Conservation (phyloP, 2,888 invertebrate species). For the Crepidodera aurea region DNA sequence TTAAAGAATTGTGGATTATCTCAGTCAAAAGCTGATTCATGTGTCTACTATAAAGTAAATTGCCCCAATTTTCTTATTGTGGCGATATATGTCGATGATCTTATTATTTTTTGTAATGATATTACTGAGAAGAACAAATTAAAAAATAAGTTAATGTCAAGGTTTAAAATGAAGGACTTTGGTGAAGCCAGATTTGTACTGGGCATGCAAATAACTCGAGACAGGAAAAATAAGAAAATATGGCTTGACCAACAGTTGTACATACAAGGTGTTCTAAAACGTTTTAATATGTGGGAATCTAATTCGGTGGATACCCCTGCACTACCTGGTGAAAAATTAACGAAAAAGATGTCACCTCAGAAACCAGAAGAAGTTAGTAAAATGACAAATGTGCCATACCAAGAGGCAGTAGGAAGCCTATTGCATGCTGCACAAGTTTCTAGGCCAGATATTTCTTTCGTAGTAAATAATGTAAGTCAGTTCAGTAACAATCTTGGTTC, state of each 20-base stretch:
- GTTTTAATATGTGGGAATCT: conserved; percentile 9
- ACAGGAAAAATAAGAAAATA: conserved; percentile 13
- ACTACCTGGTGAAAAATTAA: neutral
- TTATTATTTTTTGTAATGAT: conserved; percentile 11
- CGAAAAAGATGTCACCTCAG: conserved; percentile 6
- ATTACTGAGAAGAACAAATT: neutral
- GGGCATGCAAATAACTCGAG: conserved; percentile 26
- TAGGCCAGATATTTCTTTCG: conserved; percentile 24
- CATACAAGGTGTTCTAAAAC: conserved; percentile 14
- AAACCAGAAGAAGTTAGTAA: neutral
- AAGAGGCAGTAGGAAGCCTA: conserved; percentile 31
- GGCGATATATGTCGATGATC: conserved; percentile 16
- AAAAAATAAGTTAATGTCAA: conserved; percentile 5
- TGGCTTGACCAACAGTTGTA: no score
- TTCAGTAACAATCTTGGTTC: conserved; percentile 14
- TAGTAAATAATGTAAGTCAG: conserved; percentile 12
- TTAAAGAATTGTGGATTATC: neutral
- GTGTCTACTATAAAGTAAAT: neutral
- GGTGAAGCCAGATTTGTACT: conserved; percentile 16
- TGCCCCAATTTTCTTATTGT: conserved; percentile 11
- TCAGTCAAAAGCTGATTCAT: conserved; percentile 1
- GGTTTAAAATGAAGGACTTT: conserved; percentile 28
- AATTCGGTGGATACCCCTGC: conserved; percentile 12
- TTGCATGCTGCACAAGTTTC: no score
- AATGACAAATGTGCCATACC: conserved; percentile 10